A percentile compares a stretch with the other conserved stretches of the same genome.
These are phyloP conservation scores for Pedionomus torquatus DNA, from an alignment of 2,113 vertebrate genomes.

Conservation along the genomic window DNA sequence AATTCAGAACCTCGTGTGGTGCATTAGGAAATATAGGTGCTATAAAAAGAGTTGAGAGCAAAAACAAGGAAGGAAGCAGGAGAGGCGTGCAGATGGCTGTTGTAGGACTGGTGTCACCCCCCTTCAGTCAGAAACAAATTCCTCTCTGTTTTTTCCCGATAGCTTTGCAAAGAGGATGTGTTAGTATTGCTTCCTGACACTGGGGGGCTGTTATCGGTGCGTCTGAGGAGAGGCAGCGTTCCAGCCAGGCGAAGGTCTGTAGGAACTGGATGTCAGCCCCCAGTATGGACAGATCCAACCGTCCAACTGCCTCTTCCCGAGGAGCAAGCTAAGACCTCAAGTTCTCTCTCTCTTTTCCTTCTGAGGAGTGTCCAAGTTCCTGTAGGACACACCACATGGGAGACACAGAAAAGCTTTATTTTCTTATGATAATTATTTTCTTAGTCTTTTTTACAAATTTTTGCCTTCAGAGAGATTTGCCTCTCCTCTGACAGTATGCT, in stretches of 20 bases:
- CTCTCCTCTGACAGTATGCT: not conserved
- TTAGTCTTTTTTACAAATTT: not conserved
- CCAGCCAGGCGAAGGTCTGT: not conserved
- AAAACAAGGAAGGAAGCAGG: not conserved
- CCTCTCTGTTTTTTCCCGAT: not conserved
- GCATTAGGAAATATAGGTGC: not conserved
- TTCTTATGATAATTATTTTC: not conserved
- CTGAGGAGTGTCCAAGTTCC: not conserved
- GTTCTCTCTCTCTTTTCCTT: not conserved
- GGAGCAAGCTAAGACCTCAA: not conserved
- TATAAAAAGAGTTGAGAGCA: not conserved
- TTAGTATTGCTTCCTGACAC: not conserved
- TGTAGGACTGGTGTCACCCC: not conserved
- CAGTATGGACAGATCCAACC: not conserved
- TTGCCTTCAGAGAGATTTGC: not conserved
- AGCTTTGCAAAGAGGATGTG: slow-evolving; percentile 15
- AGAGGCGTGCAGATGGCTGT: not conserved
- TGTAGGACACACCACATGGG: not conserved
- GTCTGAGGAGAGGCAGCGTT: not conserved
- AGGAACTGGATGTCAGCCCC: not conserved
- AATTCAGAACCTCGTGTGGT: not conserved
- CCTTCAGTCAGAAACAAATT: not conserved
- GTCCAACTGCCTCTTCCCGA: not conserved
- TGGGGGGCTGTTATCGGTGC: not conserved
- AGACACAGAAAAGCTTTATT: not conserved